These are phyloP conservation scores for Ganaspis sp. DNA, from an alignment of 1,140 invertebrate genomes.

Conservation along the genomic window DNA sequence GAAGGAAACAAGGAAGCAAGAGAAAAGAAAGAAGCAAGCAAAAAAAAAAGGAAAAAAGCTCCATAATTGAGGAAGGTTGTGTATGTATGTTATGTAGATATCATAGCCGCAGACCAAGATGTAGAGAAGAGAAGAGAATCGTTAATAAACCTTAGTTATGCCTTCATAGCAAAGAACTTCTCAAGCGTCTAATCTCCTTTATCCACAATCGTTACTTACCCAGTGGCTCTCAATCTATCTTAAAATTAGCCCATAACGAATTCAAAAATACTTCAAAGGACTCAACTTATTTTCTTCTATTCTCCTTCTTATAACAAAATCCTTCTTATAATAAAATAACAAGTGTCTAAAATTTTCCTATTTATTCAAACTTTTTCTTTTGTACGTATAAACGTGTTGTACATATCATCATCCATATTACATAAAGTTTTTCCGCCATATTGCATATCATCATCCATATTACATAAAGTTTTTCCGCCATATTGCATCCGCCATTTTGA, in stretches of 20 bases:
- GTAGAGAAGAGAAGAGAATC: slow-evolving; percentile 40
- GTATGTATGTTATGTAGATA: slow-evolving; percentile 13
- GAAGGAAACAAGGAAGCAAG: slow-evolving; percentile 27
- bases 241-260: slow-evolving; percentile 31
- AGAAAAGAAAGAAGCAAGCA: slow-evolving; percentile 28
- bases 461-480: no score
- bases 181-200: slow-evolving; percentile 68
- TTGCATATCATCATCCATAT: no score
- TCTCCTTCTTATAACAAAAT: no score
- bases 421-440: no score
- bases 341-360: no score
- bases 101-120: slow-evolving; percentile 33
- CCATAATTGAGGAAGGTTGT: slow-evolving; percentile 17
- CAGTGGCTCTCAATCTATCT: slow-evolving; percentile 55
- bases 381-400: no score
- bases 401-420: no score
- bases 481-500: no score
- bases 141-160: slow-evolving; percentile 67
- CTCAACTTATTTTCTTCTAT: not conserved
- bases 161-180: slow-evolving; percentile 54
- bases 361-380: no score
- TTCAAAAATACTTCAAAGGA: not conserved
- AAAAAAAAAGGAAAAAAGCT: slow-evolving; percentile 40
- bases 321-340: no score
- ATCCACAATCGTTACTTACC: slow-evolving; percentile 67